Evolutionary conservation across 2,888 invertebrate genomes (phyloP).

Genomic region (Andrena camellia): DNA sequence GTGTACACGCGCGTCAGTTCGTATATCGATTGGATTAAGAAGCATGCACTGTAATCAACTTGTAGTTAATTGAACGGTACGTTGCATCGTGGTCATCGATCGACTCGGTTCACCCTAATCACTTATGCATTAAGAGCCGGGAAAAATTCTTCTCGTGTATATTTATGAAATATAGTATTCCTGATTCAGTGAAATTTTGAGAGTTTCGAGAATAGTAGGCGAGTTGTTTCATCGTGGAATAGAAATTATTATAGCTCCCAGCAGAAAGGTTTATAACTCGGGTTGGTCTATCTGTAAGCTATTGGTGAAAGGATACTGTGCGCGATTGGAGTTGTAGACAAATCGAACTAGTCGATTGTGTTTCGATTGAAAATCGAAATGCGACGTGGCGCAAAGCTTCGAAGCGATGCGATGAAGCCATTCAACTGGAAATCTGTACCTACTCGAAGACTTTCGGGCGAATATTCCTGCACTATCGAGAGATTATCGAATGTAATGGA

Average conservation of each 20-base stretch:
- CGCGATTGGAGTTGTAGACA: slow-evolving; percentile 13
- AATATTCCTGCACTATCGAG: background rate
- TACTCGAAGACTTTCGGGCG: slow-evolving; percentile 12
- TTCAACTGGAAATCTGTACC: slow-evolving; percentile 2
- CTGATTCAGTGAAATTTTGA: no score
- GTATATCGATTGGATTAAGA: slow-evolving; percentile 73
- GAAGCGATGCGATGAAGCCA: background rate
- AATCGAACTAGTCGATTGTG: slow-evolving; percentile 27
- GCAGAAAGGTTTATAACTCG: background rate
- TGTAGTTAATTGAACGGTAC: background rate
- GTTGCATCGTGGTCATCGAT: background rate
- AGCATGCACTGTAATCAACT: slow-evolving; percentile 54
- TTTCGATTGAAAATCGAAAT: slow-evolving; percentile 34
- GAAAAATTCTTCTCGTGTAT: background rate
- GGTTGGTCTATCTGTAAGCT: background rate
- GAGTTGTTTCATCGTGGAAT: background rate
- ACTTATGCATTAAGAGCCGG: background rate
- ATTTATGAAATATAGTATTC: background rate
- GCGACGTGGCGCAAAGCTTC: background rate
- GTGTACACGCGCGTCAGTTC: slow-evolving; percentile 74
- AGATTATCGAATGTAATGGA: slow-evolving; percentile 7
- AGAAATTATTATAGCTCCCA: background rate
- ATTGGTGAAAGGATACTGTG: background rate
- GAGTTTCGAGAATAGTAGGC: background rate
- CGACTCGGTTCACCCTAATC: background rate